Percentiles rank a stretch among this genome's conserved stretches.
Evolutionary conservation across 2,888 invertebrate genomes (phyloP).

Genomic region (Ellobium chinense): DNA sequence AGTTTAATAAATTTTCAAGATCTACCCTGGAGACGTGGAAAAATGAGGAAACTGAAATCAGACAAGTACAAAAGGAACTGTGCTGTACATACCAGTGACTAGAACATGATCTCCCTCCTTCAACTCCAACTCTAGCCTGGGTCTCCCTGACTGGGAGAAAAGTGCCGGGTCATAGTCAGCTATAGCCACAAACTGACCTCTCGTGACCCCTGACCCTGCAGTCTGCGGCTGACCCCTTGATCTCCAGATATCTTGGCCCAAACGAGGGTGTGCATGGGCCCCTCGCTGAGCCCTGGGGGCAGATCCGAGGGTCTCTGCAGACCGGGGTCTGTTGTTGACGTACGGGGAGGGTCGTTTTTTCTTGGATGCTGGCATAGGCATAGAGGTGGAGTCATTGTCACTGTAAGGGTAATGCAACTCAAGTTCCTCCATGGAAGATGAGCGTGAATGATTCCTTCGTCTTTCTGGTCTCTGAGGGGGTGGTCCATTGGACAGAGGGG

Average conservation of each 20-base stretch:
- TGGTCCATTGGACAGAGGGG: constrained; percentile 16
- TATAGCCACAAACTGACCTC: constrained; percentile 59
- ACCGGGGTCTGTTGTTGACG: constrained; percentile 33
- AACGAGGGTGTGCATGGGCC: constrained; percentile 25
- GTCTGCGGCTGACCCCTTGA: not conserved
- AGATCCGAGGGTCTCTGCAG: constrained; percentile 33
- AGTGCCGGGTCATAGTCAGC: constrained; percentile 70
- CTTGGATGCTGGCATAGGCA: constrained; percentile 11
- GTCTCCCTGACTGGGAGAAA: constrained; percentile 69
- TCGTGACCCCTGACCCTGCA: not conserved
- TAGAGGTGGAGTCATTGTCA: constrained; percentile 27
- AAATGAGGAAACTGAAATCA: too few species aligned
- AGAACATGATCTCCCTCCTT: constrained; percentile 72
- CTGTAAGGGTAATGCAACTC: constrained; percentile 9
- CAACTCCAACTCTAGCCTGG: constrained; percentile 65
- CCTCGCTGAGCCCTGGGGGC: constrained; percentile 8
- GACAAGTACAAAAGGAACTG: too few species aligned
- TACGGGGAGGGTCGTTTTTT: constrained; percentile 40
- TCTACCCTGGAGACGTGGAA: too few species aligned
- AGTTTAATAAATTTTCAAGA: too few species aligned
- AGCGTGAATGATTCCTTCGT: not conserved
- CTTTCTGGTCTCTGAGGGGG: constrained; percentile 2
- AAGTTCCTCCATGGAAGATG: constrained; percentile 29
- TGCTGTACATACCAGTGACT: constrained; percentile 65
- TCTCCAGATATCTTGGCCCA: constrained; percentile 6